Percentiles rank a stretch among this genome's conserved stretches.
Conservation (phyloP, 2,888 invertebrate species). For the Drosophila helvetica region DNA sequence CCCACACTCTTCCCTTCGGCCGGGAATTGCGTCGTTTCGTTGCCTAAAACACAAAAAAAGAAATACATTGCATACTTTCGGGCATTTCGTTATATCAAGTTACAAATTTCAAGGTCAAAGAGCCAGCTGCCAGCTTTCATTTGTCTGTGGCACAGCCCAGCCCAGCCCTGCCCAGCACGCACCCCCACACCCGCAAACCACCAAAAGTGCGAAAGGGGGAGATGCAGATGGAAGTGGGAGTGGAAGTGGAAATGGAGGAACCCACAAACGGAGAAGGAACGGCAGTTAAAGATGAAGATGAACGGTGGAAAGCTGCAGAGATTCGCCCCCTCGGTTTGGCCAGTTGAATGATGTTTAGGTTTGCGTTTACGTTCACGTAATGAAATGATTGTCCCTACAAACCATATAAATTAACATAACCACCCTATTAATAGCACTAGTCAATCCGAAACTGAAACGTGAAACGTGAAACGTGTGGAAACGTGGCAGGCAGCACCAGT, state of each 20-base stretch:
- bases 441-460: neutral
- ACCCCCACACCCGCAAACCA: neutral
- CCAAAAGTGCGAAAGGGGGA: too few species aligned
- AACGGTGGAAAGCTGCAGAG: neutral
- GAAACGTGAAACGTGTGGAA: neutral
- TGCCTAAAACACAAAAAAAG: conserved; percentile 29
- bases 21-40: conserved; percentile 66
- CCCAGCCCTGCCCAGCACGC: neutral
- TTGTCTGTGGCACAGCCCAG: conserved; percentile 9
- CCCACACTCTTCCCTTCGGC: conserved; percentile 11
- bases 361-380: neutral
- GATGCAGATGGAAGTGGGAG: too few species aligned
- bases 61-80: conserved; percentile 51
- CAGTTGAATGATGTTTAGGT: neutral
- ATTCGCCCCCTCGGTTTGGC: neutral
- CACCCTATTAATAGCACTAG: neutral
- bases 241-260: neutral
- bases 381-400: neutral
- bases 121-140: conserved; percentile 48
- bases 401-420: neutral
- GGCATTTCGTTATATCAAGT: conserved; percentile 71
- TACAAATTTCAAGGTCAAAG: conserved; percentile 78
- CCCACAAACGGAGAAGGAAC: conserved; percentile 2
- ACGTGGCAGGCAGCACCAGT: neutral
- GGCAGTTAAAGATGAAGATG: neutral